A percentile compares a stretch with the other conserved stretches of the same genome.
phyloP scores from a whole-genome alignment of 2,113 vertebrate genomes.

The Pedionomus torquatus region DNA sequence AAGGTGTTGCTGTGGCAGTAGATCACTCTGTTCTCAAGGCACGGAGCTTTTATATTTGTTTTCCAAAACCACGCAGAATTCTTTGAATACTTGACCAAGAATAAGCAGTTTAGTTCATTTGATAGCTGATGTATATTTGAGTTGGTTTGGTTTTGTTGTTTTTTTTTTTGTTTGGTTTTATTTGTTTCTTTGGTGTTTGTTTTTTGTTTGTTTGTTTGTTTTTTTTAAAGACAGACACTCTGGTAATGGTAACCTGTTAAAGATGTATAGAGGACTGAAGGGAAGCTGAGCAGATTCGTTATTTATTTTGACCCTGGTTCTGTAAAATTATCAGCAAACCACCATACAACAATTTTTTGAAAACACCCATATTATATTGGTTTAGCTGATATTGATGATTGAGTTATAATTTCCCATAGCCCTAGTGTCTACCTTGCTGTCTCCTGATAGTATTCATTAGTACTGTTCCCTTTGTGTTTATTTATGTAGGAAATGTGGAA shows the following conservation, averaged over 20 bases:
- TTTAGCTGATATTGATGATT: neutral
- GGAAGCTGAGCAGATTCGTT: neutral
- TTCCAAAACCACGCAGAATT: neutral
- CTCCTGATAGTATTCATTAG: neutral
- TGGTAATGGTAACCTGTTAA: neutral
- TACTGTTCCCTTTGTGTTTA: neutral
- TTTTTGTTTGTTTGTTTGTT: no score
- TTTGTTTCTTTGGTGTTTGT: neutral
- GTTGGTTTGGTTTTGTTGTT: neutral
- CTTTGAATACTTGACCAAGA: neutral
- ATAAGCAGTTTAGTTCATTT: neutral
- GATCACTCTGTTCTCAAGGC: neutral
- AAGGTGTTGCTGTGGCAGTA: neutral
- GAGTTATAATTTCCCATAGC: neutral
- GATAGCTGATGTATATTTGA: neutral
- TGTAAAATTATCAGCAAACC: neutral
- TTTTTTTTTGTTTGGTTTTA: neutral
- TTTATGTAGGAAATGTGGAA: neutral
- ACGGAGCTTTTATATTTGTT: neutral
- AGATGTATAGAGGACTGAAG: neutral
- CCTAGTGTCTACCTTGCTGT: neutral
- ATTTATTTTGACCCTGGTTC: neutral
- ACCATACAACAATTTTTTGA: neutral
- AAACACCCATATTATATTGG: neutral
- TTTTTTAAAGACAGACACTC: neutral